A percentile compares a stretch with the other conserved stretches of the same genome.
These are phyloP conservation scores for Procavia capensis DNA, from an alignment of 2,113 vertebrate species.

Conservation along the genomic window DNA sequence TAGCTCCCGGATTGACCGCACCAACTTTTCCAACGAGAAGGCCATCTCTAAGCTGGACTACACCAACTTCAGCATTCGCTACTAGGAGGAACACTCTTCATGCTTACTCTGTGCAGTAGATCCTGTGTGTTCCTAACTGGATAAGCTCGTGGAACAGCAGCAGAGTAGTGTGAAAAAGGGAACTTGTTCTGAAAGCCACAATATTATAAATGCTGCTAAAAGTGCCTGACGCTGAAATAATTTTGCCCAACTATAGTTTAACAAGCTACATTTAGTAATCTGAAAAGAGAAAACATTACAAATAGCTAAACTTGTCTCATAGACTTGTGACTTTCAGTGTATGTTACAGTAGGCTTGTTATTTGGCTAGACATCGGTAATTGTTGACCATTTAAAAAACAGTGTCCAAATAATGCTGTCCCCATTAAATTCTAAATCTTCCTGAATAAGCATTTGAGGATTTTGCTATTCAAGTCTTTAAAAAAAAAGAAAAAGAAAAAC, in stretches of 20 bases:
- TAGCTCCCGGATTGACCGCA: conserved; percentile 92
- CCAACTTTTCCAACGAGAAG: conserved; percentile 91
- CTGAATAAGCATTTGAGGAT: conserved; percentile 40
- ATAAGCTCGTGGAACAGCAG: conserved; percentile 24
- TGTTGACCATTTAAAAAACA: conserved; percentile 54
- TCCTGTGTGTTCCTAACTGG: conserved; percentile 39
- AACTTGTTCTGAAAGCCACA: conserved; percentile 49
- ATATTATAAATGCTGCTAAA: conserved; percentile 50
- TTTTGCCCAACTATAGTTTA: conserved; percentile 54
- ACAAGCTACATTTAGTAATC: conserved; percentile 41
- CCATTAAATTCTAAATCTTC: conserved; percentile 43
- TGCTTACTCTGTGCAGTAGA: conserved; percentile 22
- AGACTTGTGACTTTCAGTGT: conserved; percentile 61
- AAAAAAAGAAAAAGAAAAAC: neutral
- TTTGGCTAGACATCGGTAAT: conserved; percentile 56
- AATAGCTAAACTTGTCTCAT: conserved; percentile 68
- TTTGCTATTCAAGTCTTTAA: conserved; percentile 27
- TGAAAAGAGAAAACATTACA: conserved; percentile 58
- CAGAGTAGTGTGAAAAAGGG: conserved; percentile 40
- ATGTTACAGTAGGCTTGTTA: conserved; percentile 55
- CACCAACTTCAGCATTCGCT: conserved; percentile 92
- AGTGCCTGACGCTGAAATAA: conserved; percentile 19
- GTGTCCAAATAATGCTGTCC: neutral
- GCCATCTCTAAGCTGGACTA: conserved; percentile 92
- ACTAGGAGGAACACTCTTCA: conserved; percentile 78